A percentile compares a stretch with the other conserved stretches of the same genome.
Conservation (phyloP, 2,888 invertebrate species). For the Adelphocoris suturalis region DNA sequence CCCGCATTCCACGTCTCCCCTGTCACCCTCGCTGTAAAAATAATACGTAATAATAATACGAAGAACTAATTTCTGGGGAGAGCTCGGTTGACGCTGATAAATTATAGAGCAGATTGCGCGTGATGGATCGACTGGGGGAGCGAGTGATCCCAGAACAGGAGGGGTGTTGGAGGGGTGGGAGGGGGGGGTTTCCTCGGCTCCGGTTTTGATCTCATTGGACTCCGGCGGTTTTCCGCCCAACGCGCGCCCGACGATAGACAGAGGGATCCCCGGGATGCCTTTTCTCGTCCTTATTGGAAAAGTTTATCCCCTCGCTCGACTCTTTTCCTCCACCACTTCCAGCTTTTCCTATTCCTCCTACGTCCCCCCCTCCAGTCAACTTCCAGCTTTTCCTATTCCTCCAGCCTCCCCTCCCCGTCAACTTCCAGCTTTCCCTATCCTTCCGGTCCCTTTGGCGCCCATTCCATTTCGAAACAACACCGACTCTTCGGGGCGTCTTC, state of each 20-base stretch:
- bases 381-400: neutral
- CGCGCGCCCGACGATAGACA: slow-evolving; percentile 17
- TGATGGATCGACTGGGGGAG: slow-evolving; percentile 5
- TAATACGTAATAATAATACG: neutral
- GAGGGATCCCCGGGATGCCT: slow-evolving; percentile 23
- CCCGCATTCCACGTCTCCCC: too few species aligned
- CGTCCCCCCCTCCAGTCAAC: neutral
- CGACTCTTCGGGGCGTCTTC: neutral
- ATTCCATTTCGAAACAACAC: slow-evolving; percentile 63
- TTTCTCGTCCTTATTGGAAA: slow-evolving; percentile 63
- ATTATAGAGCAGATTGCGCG: slow-evolving; percentile 27
- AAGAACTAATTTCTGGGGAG: slow-evolving; percentile 5
- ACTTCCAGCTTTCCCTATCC: too few species aligned
- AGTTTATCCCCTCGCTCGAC: slow-evolving; percentile 47
- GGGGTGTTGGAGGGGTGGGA: neutral
- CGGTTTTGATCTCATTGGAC: slow-evolving; percentile 29
- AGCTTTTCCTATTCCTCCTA: neutral
- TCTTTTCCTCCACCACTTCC: neutral
- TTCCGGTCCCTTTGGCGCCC: neutral
- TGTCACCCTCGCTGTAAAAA: neutral
- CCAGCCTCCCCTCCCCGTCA: neutral
- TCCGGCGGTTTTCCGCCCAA: slow-evolving; percentile 15
- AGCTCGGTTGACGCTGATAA: slow-evolving; percentile 12
- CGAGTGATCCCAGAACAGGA: neutral
- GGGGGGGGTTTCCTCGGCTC: slow-evolving; percentile 9